Conservation (phyloP, 2,797 vertebrate genomes). For the Propithecus deckenii region DNA sequence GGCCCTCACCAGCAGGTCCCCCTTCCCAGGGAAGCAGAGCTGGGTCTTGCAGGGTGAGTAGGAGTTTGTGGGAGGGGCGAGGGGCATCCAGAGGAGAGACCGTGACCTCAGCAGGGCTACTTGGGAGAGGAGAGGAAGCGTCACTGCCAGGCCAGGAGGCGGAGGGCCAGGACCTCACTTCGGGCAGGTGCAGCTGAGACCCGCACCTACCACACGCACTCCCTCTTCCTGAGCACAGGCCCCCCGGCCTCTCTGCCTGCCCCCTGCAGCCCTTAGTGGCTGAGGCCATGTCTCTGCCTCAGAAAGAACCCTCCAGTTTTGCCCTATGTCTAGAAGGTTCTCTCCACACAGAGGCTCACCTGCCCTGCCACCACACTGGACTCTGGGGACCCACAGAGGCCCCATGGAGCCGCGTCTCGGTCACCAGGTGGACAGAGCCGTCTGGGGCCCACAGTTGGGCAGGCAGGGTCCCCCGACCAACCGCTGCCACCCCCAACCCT, state of each 20-base stretch:
- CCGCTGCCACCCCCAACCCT: not conserved
- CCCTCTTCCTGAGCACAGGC: accelerated
- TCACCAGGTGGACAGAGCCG: not conserved
- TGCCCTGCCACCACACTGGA: not conserved
- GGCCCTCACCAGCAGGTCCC: not conserved
- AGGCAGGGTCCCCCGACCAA: not conserved
- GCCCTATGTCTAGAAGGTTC: not conserved
- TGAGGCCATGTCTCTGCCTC: not conserved
- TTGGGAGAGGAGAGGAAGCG: not conserved
- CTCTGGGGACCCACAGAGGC: not conserved
- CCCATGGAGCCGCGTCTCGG: not conserved
- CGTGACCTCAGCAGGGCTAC: no score
- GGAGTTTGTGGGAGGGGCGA: not conserved
- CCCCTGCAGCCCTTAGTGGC: not conserved
- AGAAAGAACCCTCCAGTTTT: not conserved
- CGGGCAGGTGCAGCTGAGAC: not conserved
- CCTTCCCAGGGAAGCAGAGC: not conserved
- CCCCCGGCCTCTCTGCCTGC: not conserved
- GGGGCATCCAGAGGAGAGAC: not conserved
- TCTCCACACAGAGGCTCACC: not conserved
- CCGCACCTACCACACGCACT: not conserved
- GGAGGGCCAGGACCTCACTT: accelerated
- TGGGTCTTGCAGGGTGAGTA: not conserved
- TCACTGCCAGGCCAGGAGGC: accelerated
- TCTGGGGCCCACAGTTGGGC: not conserved